These are phyloP conservation scores for Lepidocyrtinus sp. DNA, from an alignment of 2,888 invertebrate species.

Conservation along the genomic window DNA sequence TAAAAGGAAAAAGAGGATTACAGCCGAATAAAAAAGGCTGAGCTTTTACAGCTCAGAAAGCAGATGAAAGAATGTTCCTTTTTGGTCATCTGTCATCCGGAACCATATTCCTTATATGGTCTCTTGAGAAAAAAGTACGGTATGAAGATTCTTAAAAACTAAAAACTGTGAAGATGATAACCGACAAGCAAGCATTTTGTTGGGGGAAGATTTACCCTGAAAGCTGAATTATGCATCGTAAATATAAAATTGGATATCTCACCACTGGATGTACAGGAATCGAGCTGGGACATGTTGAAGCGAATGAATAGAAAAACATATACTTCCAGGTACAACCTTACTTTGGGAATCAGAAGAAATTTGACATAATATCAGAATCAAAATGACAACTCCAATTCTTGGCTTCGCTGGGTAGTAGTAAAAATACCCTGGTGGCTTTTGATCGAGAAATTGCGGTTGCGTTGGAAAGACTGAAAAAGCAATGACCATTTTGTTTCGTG, in stretches of 20 bases:
- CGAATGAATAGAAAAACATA: not conserved
- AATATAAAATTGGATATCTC: not conserved
- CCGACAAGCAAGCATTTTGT: slow-evolving; percentile 7
- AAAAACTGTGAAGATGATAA: slow-evolving; percentile 2
- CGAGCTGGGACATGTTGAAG: too few relatives aligned
- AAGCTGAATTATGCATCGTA: not conserved
- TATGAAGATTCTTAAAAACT: too few relatives aligned
- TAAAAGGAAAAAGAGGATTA: slow-evolving; percentile 15
- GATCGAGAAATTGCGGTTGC: not conserved
- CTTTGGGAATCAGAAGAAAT: too few relatives aligned
- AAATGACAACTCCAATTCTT: slow-evolving; percentile 13
- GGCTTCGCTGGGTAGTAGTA: not conserved
- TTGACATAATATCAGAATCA: not conserved
- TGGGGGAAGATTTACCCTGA: not conserved
- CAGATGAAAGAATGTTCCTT: slow-evolving; percentile 6
- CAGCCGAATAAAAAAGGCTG: not conserved
- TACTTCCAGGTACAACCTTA: not conserved
- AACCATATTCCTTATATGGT: not conserved
- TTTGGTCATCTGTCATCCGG: slow-evolving; percentile 15
- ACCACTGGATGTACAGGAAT: too few relatives aligned
- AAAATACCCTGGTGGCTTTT: slow-evolving; percentile 3
- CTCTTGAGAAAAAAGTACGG: slow-evolving; percentile 4
- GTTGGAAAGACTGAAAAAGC: not conserved
- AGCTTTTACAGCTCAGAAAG: slow-evolving; percentile 3
- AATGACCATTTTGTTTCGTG: slow-evolving; percentile 4